phyloP scores from a whole-genome alignment of 2,888 invertebrate genomes.

The Rapana venosa region DNA sequence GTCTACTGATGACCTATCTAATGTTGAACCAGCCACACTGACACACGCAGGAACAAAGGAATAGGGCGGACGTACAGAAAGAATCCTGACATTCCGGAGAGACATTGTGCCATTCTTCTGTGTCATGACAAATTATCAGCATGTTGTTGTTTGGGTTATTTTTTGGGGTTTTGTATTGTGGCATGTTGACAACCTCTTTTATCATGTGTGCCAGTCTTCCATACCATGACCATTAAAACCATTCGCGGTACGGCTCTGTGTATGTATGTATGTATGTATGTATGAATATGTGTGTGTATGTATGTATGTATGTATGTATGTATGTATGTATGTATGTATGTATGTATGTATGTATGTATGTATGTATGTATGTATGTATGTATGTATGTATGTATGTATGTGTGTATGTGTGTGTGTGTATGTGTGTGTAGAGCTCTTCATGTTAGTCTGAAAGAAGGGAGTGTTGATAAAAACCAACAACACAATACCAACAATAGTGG shows the following conservation, averaged over 20 bases:
- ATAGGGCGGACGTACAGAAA: no score
- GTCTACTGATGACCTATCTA: background rate
- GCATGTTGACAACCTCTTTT: no score
- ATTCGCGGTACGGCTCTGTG: background rate
- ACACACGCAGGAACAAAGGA: background rate
- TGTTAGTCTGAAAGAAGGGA: background rate
- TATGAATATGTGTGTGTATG: constrained; percentile 17
- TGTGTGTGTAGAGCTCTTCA: background rate
- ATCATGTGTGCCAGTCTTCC: no score
- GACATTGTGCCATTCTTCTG: no score
- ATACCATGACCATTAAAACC: no score
- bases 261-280: constrained; percentile 25
- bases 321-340: constrained; percentile 36
- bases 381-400: constrained; percentile 17
- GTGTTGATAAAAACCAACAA: background rate
- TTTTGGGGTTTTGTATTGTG: no score
- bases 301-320: constrained; percentile 33
- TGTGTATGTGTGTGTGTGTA: background rate
- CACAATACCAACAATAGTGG: no score
- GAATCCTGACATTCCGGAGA: no score
- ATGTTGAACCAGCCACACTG: background rate
- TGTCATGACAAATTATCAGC: no score
- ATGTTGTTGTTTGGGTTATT: no score
- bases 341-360: constrained; percentile 27
- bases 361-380: constrained; percentile 25